Evolutionary conservation across 2,888 invertebrate species (phyloP).

Genomic region (Acrocera orbiculus): DNA sequence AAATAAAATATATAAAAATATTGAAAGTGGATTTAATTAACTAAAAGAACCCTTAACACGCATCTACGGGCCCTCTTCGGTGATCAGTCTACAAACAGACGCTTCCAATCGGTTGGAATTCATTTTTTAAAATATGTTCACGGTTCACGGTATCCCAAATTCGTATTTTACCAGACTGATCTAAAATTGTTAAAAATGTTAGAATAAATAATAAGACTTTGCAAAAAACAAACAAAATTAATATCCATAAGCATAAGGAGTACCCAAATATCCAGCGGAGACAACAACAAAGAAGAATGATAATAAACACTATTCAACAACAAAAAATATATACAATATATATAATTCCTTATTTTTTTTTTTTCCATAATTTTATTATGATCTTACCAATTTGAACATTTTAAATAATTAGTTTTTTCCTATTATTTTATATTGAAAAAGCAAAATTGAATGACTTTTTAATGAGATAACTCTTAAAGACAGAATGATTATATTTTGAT

Average conservation of each 20-base stretch:
- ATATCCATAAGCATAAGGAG: constrained; percentile 20
- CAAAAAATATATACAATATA: background rate
- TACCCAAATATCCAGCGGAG: constrained; percentile 27
- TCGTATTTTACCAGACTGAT: constrained; percentile 88
- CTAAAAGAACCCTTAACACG: too few species aligned
- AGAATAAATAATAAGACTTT: constrained; percentile 5
- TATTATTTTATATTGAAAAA: background rate
- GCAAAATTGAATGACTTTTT: background rate
- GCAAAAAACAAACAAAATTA: constrained; percentile 4
- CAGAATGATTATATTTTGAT: constrained; percentile 28
- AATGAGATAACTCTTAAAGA: constrained; percentile 6
- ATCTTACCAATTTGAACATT: constrained; percentile 33
- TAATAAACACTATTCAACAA: constrained; percentile 20
- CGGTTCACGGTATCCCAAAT: constrained; percentile 99
- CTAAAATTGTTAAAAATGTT: constrained; percentile 34
- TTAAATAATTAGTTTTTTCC: constrained; percentile 14
- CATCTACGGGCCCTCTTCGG: too few species aligned
- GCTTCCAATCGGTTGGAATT: constrained; percentile 93
- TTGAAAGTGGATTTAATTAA: too few species aligned
- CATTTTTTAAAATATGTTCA: constrained; percentile 91
- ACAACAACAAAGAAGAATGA: constrained; percentile 31
- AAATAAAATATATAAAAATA: too few species aligned
- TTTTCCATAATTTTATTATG: background rate
- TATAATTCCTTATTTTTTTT: background rate
- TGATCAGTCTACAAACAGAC: too few species aligned